Evolutionary conservation across 2,888 invertebrate species (phyloP).

Genomic region (Byasa hedistus): DNA sequence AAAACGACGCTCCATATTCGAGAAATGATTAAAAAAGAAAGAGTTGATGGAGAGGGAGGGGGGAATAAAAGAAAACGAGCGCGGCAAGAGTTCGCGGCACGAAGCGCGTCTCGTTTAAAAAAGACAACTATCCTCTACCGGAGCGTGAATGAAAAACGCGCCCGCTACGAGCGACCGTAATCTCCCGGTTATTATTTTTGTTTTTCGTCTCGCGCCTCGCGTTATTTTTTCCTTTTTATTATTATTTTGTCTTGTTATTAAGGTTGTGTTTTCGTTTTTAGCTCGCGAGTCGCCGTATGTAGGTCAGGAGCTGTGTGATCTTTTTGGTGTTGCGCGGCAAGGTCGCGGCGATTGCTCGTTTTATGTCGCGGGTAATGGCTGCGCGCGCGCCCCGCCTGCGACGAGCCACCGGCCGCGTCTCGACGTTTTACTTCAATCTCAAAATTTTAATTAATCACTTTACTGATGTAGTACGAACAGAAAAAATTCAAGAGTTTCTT

Average conservation of each 20-base stretch:
- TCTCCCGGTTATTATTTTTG: constrained; percentile 76
- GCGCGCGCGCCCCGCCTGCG: constrained; percentile 4
- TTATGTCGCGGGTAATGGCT: constrained; percentile 38
- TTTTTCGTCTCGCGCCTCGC: constrained; percentile 55
- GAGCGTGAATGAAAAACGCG: constrained; percentile 78
- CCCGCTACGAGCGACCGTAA: constrained; percentile 68
- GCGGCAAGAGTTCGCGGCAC: constrained; percentile 63
- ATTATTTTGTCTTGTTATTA: constrained; percentile 70
- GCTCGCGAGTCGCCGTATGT: constrained; percentile 65
- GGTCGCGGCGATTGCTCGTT: constrained; percentile 63
- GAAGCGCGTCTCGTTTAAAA: constrained; percentile 68
- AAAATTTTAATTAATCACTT: too few species aligned
- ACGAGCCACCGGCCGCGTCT: not conserved
- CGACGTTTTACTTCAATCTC: too few species aligned
- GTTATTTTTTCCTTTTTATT: constrained; percentile 61
- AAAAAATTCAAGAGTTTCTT: not conserved
- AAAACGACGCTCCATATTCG: constrained; percentile 78
- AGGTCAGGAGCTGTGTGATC: constrained; percentile 69
- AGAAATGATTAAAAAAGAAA: constrained; percentile 78
- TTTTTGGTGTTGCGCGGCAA: constrained; percentile 73
- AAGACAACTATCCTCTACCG: constrained; percentile 75
- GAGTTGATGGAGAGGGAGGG: not conserved
- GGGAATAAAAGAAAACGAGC: constrained; percentile 61
- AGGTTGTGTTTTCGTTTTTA: constrained; percentile 67
- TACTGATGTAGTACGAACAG: not conserved